phyloP scores from a whole-genome alignment of 2,797 vertebrate genomes.

The Distichodus sexfasciatus region DNA sequence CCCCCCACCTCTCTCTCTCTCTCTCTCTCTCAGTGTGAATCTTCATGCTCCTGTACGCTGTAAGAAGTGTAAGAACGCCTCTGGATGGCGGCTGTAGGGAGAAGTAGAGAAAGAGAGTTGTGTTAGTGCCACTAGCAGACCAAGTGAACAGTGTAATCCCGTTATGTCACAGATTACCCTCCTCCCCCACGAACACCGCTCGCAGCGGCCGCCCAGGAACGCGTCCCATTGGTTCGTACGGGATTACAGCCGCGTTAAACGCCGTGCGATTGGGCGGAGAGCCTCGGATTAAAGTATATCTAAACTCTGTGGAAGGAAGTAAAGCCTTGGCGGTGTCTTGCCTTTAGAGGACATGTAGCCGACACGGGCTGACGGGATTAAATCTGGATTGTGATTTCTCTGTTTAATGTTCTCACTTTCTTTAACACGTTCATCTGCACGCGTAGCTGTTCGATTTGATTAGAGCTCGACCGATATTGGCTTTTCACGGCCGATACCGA shows the following conservation, averaged over 20 bases:
- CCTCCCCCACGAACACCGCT: constrained; percentile 1
- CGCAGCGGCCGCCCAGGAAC: constrained; percentile 39
- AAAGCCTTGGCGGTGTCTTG: no score
- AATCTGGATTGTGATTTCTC: no score
- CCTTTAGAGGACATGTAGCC: no score
- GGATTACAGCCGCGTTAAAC: constrained; percentile 28
- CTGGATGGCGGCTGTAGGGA: background rate
- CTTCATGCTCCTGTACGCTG: background rate
- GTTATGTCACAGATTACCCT: constrained; percentile 58
- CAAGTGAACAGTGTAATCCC: constrained; percentile 47
- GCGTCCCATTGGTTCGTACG: constrained; percentile 45
- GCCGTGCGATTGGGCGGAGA: constrained; percentile 31
- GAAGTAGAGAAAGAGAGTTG: background rate
- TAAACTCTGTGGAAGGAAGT: no score
- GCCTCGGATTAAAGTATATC: background rate
- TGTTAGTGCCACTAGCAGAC: constrained; percentile 1
- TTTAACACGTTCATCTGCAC: no score
- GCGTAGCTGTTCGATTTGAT: no score
- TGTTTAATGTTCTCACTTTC: no score
- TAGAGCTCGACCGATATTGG: no score
- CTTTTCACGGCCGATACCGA: no score
- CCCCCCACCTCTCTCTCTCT: background rate
- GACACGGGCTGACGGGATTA: no score
- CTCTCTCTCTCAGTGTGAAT: background rate
- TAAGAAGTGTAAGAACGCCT: constrained; percentile 14